Conservation (phyloP, 1,140 invertebrate species). For the Zaprionus davidi region DNA sequence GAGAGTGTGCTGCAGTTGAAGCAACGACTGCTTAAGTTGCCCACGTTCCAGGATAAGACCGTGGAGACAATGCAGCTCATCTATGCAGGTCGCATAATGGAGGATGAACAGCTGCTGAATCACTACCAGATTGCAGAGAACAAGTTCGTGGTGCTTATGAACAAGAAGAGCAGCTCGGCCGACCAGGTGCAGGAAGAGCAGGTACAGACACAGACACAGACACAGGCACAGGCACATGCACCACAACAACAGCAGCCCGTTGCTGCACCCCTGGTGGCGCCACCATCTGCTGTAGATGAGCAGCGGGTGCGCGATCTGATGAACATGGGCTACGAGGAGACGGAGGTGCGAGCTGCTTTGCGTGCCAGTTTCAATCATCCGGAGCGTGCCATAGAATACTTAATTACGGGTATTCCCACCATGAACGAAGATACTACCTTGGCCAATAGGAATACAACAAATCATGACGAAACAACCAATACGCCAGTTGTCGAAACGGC, state of each 20-base stretch:
- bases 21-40: slow-evolving; percentile 39
- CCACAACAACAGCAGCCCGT: neutral
- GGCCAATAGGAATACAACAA: slow-evolving; percentile 7
- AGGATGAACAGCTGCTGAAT: slow-evolving; percentile 54
- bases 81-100: slow-evolving; percentile 71
- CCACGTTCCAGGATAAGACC: slow-evolving; percentile 44
- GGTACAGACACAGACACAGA: neutral
- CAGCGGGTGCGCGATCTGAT: slow-evolving; percentile 57
- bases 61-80: slow-evolving; percentile 65
- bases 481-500: neutral
- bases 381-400: slow-evolving; percentile 76
- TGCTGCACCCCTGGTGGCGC: neutral
- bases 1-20: slow-evolving; percentile 65
- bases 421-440: neutral
- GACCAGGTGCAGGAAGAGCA: neutral
- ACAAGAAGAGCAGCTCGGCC: slow-evolving; percentile 32
- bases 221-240: neutral
- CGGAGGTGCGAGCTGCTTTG: slow-evolving; percentile 66
- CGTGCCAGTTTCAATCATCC: slow-evolving; percentile 77
- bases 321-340: slow-evolving; percentile 70
- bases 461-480: neutral
- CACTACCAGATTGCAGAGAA: slow-evolving; percentile 61
- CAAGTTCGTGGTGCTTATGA: slow-evolving; percentile 72
- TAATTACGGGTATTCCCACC: slow-evolving; percentile 60
- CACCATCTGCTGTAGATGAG: slow-evolving; percentile 46